Percentiles rank a stretch among this genome's conserved stretches.
phyloP scores from a whole-genome alignment of 2,888 invertebrate species.

The Yponomeuta cagnagella region DNA sequence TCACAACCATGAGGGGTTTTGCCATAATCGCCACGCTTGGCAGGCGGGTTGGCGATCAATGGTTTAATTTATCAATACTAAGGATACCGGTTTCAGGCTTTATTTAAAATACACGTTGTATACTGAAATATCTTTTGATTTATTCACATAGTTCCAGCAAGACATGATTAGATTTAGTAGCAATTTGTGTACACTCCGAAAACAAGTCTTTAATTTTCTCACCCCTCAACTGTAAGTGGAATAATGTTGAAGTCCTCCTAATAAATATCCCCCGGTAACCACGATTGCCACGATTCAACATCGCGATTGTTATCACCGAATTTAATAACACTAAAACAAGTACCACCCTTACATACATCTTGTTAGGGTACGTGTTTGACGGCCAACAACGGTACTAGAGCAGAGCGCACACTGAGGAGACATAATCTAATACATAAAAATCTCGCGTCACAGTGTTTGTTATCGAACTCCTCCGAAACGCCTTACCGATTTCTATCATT shows the following conservation, averaged over 20 bases:
- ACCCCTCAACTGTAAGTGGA: background rate
- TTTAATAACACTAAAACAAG: slow-evolving; percentile 54
- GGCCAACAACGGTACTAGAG: slow-evolving; percentile 26
- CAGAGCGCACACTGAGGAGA: background rate
- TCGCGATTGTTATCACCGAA: slow-evolving; percentile 47
- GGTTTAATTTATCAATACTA: too few species aligned
- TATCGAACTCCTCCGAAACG: too few species aligned
- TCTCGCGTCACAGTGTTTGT: too few species aligned
- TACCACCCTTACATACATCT: slow-evolving; percentile 45
- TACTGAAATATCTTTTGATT: too few species aligned
- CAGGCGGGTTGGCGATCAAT: too few species aligned
- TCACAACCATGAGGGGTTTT: too few species aligned
- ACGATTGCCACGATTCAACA: background rate
- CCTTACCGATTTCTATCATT: too few species aligned
- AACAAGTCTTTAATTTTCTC: background rate
- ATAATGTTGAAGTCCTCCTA: background rate
- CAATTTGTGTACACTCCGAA: background rate
- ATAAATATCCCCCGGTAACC: background rate
- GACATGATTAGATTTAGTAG: too few species aligned
- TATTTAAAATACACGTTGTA: too few species aligned
- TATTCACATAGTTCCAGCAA: too few species aligned
- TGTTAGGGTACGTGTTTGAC: slow-evolving; percentile 47
- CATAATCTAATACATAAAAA: background rate
- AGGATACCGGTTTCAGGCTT: too few species aligned
- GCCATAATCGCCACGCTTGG: too few species aligned